Conservation (phyloP, 2,888 invertebrate species). For the Amphipyra berbera region DNA sequence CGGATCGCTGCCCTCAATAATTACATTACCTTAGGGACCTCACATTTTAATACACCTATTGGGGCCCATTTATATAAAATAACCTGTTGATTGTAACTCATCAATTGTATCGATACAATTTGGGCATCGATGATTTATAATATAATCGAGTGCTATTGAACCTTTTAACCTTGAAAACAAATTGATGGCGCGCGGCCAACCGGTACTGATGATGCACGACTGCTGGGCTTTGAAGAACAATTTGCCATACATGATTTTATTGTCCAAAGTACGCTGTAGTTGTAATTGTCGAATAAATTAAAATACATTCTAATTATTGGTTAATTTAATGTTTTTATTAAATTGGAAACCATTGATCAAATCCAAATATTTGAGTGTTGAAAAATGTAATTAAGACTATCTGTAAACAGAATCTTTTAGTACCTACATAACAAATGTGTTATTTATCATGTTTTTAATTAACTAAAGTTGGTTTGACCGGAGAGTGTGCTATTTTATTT, state of each 20-base stretch:
- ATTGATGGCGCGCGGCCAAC: conserved; percentile 53
- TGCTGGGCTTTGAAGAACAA: conserved; percentile 48
- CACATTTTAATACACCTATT: conserved; percentile 69
- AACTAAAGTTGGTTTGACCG: conserved; percentile 60
- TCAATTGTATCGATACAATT: conserved; percentile 69
- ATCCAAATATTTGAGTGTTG: conserved; percentile 31
- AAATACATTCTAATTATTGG: conserved; percentile 31
- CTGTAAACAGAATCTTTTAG: conserved; percentile 58
- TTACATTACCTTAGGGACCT: conserved; percentile 71
- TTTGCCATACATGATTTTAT: conserved; percentile 37
- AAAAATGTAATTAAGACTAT: conserved; percentile 64
- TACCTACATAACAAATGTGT: conserved; percentile 36
- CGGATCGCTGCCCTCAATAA: conserved; percentile 80
- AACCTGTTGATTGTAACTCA: conserved; percentile 76
- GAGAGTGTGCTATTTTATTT: conserved; percentile 63
- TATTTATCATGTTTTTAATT: conserved; percentile 64
- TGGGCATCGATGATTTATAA: conserved; percentile 68
- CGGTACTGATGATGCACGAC: conserved; percentile 44
- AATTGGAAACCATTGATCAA: conserved; percentile 46
- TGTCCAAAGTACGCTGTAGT: conserved; percentile 19
- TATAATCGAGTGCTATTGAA: conserved; percentile 64
- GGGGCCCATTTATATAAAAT: conserved; percentile 57
- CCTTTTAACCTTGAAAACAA: conserved; percentile 60
- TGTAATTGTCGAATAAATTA: conserved; percentile 35
- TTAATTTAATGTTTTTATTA: conserved; percentile 32